Base-by-base conservation (phyloP, 1,140 invertebrate species). In the Wasmannia auropunctata region DNA sequence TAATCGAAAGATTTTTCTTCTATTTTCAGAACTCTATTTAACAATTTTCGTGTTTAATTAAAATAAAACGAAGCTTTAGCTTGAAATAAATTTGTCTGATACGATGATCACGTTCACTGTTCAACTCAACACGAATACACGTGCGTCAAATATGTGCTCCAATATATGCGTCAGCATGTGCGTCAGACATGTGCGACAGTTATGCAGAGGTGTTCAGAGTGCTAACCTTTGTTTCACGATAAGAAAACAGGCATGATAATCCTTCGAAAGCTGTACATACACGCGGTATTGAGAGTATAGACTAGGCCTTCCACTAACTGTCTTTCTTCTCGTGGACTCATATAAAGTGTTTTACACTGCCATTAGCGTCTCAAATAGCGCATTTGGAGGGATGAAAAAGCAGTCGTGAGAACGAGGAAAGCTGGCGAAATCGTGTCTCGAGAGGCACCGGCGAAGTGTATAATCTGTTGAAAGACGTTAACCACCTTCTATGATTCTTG, bases 191-290 rank as follows among this genome's bases (percentile, higher is more conserved):
- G 37, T 46, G 63, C 63, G 37, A 22, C 14, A 19, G 31, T n/a
- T 37, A 31, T 2, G 25, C 22, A 63, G 7, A 40, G 37, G 3
- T 37, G 14, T 3, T 34, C 25, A 16, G 5, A 80, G 16, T 58
- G 77, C 8, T 16, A 80, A 69, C 11, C 62, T 80, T 69, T 69
- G 31, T 79, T 37, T 67, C 19, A 19, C 46, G 79, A 83, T 72
- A 72, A 81, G 51, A 70, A 31, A 56, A 31, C 11, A 14, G 14
- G 22, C n/a, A 31, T 69, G 67, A 72, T 72, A 81, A 72, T 77
- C 40, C 6, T 34, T 62, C 28, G 19, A 43, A 77, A 77, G 6
- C 3, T n/a, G n/a, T n/a, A n/a, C 2, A 5, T n/a, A 40, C 11
- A 54, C 1, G 16, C 5, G 25, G 49, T 28, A 16, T 43, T 46